Evolutionary conservation across 92 coral and sea anemone species (phyloP).

Genomic region (Bergia sp.): DNA sequence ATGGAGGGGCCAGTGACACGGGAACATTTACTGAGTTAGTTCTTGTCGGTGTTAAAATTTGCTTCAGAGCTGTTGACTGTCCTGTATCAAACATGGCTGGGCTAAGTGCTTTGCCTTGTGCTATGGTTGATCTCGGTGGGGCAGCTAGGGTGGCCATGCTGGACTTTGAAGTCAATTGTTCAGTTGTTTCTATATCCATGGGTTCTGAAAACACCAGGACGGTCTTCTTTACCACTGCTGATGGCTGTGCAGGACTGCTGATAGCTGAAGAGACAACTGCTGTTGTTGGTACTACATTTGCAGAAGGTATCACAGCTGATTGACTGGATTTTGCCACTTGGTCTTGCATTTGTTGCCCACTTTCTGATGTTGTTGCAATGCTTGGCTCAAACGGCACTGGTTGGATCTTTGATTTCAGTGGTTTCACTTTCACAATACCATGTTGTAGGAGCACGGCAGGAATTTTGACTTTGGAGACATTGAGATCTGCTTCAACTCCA

Average conservation of each 20-base stretch:
- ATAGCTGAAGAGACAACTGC: neutral
- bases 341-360: neutral
- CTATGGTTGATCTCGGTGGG: neutral
- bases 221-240: constrained; percentile 30
- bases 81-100: constrained; percentile 22
- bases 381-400: neutral
- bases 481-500: neutral
- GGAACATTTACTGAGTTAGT: constrained; percentile 5
- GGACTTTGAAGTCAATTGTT: neutral
- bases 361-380: neutral
- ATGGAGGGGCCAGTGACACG: neutral
- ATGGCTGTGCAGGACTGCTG: neutral
- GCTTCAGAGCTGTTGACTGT: constrained; percentile 21
- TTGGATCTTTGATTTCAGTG: neutral
- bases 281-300: neutral
- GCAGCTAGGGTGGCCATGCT: neutral
- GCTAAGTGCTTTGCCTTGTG: constrained; percentile 29
- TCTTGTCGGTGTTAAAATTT: constrained; percentile 23
- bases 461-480: constrained; percentile 11
- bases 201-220: constrained; percentile 31
- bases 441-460: constrained; percentile 46
- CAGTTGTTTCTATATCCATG: neutral
- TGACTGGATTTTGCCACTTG: neutral
- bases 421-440: constrained; percentile 37
- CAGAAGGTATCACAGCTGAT: neutral